Conservation (phyloP, 2,888 invertebrate species). For the Exocentrus adspersus region DNA sequence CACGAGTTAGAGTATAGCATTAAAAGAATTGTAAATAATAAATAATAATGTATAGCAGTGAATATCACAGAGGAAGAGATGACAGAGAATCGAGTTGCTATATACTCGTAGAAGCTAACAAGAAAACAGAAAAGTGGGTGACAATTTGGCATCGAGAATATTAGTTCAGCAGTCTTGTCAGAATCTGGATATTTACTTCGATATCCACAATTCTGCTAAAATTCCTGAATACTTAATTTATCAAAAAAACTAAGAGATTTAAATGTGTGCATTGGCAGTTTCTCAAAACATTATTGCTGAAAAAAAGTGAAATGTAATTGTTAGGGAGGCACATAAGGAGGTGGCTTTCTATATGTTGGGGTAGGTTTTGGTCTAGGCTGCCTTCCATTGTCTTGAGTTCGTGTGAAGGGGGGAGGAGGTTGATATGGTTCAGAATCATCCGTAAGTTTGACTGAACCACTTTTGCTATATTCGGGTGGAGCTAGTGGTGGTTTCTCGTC, state of each 20-base stretch:
- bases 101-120: constrained; percentile 20
- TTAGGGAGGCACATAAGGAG: constrained; percentile 98
- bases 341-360: constrained; percentile 93
- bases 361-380: constrained; percentile 84
- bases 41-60: constrained; percentile 44
- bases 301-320: constrained; percentile 61
- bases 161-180: constrained; percentile 18
- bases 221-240: constrained; percentile 19
- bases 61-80: constrained; percentile 47
- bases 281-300: constrained; percentile 53
- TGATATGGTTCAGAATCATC: constrained; percentile 82
- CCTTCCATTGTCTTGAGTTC: constrained; percentile 76
- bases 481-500: constrained; percentile 94
- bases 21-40: constrained; percentile 36
- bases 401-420: constrained; percentile 88
- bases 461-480: constrained; percentile 78
- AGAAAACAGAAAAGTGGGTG: constrained; percentile 34
- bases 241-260: constrained; percentile 26
- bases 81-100: constrained; percentile 20
- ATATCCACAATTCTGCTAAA: constrained; percentile 8
- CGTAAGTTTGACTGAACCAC: constrained; percentile 60
- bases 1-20: constrained; percentile 30
- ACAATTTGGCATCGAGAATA: constrained; percentile 40
- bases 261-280: constrained; percentile 42
- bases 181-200: background rate